A percentile compares a stretch with the other conserved stretches of the same genome.
Conservation (phyloP, 2,113 vertebrate species). For the Scortum barcoo region DNA sequence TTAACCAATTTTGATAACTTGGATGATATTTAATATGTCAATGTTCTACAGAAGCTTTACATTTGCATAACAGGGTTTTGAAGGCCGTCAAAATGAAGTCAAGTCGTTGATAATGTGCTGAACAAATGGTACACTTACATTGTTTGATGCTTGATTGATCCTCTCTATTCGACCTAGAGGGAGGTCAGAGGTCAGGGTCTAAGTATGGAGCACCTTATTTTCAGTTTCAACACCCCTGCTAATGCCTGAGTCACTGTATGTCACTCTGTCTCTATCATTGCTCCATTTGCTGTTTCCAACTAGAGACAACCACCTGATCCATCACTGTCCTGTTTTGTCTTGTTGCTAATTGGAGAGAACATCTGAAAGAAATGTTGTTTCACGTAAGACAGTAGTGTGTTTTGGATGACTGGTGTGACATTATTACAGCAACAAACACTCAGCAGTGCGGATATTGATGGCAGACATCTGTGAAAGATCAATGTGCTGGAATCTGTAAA, state of each 20-base stretch:
- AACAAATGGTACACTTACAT: not conserved
- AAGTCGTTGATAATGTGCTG: not conserved
- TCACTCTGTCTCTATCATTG: not conserved
- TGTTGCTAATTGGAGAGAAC: constrained; percentile 37
- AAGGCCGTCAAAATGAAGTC: not conserved
- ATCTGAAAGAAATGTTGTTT: not conserved
- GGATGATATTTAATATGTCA: not conserved
- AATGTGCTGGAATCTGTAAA: not conserved
- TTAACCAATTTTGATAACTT: not conserved
- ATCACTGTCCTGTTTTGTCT: constrained; percentile 53
- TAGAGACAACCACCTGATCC: not conserved
- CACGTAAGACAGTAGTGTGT: not conserved
- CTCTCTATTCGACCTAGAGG: not conserved
- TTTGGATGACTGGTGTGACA: too few relatives aligned
- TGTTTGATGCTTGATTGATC: not conserved
- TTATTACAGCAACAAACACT: too few relatives aligned
- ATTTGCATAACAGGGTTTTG: not conserved
- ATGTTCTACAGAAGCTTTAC: constrained; percentile 2
- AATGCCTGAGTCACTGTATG: not conserved
- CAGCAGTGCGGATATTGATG: not conserved
- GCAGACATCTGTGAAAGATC: not conserved
- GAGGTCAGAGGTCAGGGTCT: constrained; percentile 31
- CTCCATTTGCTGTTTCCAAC: not conserved
- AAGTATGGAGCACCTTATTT: not conserved
- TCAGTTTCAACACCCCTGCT: too few relatives aligned